phyloP scores from a whole-genome alignment of 2,797 vertebrate species.

The Aplochiton taeniatus region DNA sequence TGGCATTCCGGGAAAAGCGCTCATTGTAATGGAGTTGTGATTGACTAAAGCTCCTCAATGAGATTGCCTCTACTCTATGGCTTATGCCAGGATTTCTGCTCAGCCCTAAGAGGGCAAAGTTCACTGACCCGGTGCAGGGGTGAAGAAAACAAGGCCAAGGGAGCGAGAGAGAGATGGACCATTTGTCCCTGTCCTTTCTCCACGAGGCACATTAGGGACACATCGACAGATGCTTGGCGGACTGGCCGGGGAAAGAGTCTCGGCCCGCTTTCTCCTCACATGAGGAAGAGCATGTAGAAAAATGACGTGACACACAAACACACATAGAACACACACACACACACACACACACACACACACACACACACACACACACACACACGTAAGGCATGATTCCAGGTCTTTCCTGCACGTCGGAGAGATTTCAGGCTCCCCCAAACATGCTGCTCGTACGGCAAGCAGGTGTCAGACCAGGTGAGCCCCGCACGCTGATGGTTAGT shows the following conservation, averaged over 20 bases:
- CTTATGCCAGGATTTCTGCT: slow-evolving; percentile 38
- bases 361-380: slow-evolving; percentile 10
- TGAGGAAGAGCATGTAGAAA: slow-evolving; percentile 45
- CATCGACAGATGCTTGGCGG: slow-evolving; percentile 54
- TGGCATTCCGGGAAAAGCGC: slow-evolving; percentile 18
- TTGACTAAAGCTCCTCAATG: slow-evolving; percentile 37
- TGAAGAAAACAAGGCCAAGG: not conserved
- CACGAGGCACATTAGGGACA: slow-evolving; percentile 43
- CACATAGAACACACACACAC: slow-evolving; percentile 39
- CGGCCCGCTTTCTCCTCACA: slow-evolving; percentile 53
- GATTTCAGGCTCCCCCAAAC: slow-evolving; percentile 42
- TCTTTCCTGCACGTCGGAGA: slow-evolving; percentile 21
- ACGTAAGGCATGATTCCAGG: slow-evolving; percentile 28
- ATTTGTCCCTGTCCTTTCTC: slow-evolving; percentile 25
- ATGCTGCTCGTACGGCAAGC: slow-evolving; percentile 43
- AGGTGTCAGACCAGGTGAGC: slow-evolving; percentile 56
- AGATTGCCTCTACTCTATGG: slow-evolving; percentile 40
- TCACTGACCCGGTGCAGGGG: slow-evolving; percentile 27
- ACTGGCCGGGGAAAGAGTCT: slow-evolving; percentile 46
- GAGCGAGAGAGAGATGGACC: slow-evolving; percentile 34
- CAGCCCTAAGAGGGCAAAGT: slow-evolving; percentile 36
- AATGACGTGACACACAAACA: slow-evolving; percentile 40
- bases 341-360: slow-evolving; percentile 19
- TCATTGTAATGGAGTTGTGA: slow-evolving; percentile 20
- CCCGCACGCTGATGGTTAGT: slow-evolving; percentile 23